A percentile compares a stretch with the other conserved stretches of the same genome.
These are phyloP conservation scores for Acropternis orthonyx DNA, from an alignment of 2,797 vertebrate genomes.

Conservation along the genomic window DNA sequence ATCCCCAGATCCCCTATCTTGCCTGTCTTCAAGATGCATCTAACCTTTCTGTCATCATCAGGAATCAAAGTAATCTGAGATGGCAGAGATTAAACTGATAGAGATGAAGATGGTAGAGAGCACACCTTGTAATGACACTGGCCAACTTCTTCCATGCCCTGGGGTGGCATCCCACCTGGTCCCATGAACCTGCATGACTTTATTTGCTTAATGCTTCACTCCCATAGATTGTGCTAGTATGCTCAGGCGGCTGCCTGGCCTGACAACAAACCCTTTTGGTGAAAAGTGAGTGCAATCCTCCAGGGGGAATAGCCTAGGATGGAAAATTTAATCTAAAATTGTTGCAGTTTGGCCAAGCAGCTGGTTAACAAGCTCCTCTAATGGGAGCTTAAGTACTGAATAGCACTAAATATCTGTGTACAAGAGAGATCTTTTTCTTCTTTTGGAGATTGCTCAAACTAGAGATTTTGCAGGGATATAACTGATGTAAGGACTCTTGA, in stretches of 20 bases:
- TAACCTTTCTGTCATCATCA: neutral
- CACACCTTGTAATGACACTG: neutral
- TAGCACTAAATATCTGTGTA: neutral
- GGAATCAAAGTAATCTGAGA: neutral
- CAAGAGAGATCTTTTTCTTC: neutral
- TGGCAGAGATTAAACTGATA: neutral
- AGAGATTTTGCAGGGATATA: slow-evolving; percentile 16
- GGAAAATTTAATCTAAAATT: neutral
- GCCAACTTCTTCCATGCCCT: neutral
- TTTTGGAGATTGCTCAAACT: neutral
- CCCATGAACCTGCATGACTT: neutral
- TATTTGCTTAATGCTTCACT: neutral
- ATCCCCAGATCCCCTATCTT: neutral
- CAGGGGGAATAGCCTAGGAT: neutral
- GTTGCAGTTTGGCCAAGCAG: neutral
- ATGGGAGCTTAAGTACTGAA: neutral
- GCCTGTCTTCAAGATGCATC: neutral
- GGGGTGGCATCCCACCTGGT: neutral
- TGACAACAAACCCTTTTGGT: rapidly evolving
- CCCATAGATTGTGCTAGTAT: rapidly evolving
- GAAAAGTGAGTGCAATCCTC: neutral
- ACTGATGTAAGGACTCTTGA: slow-evolving; percentile 22
- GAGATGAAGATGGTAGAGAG: neutral
- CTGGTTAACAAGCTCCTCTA: neutral
- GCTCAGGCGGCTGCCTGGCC: neutral